phyloP scores from a whole-genome alignment of 2,888 invertebrate genomes.

The Malthinus flaveolus region DNA sequence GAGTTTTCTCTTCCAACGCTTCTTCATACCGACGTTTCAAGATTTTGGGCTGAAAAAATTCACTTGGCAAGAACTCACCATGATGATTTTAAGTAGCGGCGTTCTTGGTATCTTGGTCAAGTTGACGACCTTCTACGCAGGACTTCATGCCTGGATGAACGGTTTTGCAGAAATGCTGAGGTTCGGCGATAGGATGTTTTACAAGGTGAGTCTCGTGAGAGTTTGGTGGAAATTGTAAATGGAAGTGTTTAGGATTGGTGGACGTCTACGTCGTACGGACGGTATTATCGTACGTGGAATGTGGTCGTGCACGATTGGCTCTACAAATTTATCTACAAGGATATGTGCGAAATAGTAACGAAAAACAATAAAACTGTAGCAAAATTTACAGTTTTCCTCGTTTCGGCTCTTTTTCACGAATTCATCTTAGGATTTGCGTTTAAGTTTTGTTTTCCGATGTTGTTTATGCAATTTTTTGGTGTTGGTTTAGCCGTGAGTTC shows the following conservation, averaged over 20 bases:
- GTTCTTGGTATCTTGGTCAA: constrained; percentile 71
- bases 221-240: not conserved
- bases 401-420: constrained; percentile 89
- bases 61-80: constrained; percentile 58
- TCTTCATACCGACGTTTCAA: constrained; percentile 70
- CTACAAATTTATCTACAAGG: constrained; percentile 85
- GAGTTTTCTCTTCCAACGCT: constrained; percentile 79
- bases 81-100: constrained; percentile 72
- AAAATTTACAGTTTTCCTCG: constrained; percentile 69
- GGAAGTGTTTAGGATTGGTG: constrained; percentile 80
- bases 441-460: constrained; percentile 85
- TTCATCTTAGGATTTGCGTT: constrained; percentile 78
- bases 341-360: constrained; percentile 57
- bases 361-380: constrained; percentile 57
- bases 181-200: constrained; percentile 86
- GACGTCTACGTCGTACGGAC: constrained; percentile 80
- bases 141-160: constrained; percentile 91
- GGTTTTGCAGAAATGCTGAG: constrained; percentile 86
- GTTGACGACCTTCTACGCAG: constrained; percentile 70
- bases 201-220: constrained; percentile 59
- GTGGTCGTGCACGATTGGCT: constrained; percentile 94
- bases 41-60: constrained; percentile 59
- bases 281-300: constrained; percentile 92
- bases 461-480: constrained; percentile 76
- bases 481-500: constrained; percentile 66